Conservation (phyloP, 2,888 invertebrate genomes). For the Dysmachus trigonus region DNA sequence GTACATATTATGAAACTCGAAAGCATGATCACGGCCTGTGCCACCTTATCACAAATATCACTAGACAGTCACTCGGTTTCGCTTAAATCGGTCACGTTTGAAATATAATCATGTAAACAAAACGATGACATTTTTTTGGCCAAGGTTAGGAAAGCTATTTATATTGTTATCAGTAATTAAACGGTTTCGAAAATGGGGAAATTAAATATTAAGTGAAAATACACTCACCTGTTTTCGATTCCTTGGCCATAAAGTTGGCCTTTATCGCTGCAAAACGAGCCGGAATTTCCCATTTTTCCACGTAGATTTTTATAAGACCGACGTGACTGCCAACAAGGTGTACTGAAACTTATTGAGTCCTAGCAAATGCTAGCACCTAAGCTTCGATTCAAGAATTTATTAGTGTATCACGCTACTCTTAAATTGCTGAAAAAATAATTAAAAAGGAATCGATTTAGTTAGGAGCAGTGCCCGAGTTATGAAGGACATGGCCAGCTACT, state of each 20-base stretch:
- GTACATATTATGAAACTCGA: not conserved
- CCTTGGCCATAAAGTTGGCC: constrained; percentile 54
- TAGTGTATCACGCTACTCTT: not conserved
- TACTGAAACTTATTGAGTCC: not conserved
- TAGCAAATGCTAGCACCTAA: not conserved
- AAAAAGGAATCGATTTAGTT: not conserved
- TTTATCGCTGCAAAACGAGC: constrained; percentile 62
- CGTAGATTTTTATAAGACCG: not conserved
- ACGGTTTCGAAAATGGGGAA: not conserved
- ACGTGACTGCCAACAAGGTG: not conserved
- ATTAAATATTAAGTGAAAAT: not conserved
- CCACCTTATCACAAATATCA: not conserved
- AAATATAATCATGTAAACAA: not conserved
- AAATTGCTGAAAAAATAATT: not conserved
- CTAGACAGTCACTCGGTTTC: not conserved
- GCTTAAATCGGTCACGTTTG: not conserved
- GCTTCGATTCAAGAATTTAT: not conserved
- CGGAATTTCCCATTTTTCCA: constrained; percentile 60
- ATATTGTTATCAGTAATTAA: not conserved
- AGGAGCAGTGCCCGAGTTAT: not conserved
- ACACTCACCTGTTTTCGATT: constrained; percentile 58
- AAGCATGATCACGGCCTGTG: not conserved
- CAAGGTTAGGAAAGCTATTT: not conserved
- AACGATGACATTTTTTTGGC: not conserved
- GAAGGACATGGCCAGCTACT: not conserved